Evolutionary conservation across 2,888 invertebrate genomes (phyloP), one percentile per base, ranked within the genome.

Genomic region (Caenorhabditis wallacei): DNA sequence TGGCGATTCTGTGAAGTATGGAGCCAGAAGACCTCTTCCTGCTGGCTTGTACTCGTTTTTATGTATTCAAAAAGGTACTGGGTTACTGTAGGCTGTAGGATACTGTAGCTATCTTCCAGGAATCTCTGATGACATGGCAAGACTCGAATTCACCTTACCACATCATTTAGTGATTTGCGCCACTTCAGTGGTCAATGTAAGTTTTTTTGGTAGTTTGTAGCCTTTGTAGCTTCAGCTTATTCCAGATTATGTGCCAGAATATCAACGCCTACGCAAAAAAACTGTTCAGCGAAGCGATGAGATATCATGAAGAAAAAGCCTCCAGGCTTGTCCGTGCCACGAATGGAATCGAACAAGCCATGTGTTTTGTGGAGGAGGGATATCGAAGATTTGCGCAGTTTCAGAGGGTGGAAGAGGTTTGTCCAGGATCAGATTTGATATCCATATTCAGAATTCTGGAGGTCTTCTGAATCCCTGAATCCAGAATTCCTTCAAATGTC

Each of bases 301-400:
- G 80, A 18, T 26, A 18, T 22, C 78, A 81, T 46, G 81, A 78
- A 16, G 81, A 84, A 30, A 74, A 82, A n/a, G 37, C 63, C 4
- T 82, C 76, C n/a, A 35, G 85, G 16, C 22, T 84, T 13, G 79
- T 84, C 11, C 64, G 86, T 24, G 86, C 84, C 11, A 80, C 82
- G 20, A 86, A 86, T 69, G 86, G 86, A 43, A 82, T 86, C 10
- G 86, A 86, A 37, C 84, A 86, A 46, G 79, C 86, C 11, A 76
- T 85, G 69, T 79, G 80, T 61, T 86, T 83, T 53, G 76, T 85
- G 20, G 84, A 84, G 26, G 86, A 86, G 22, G 75, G 84, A 7
- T 82, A 82, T 22, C 22, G 68, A 18, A 11, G 82, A 22, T 82
- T 79, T 13, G 78, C 82, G 10, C 79, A 82, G 22, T 82, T 82